Conservation (phyloP, 2,113 vertebrate genomes). For the Tenebrosternarchus preto region DNA sequence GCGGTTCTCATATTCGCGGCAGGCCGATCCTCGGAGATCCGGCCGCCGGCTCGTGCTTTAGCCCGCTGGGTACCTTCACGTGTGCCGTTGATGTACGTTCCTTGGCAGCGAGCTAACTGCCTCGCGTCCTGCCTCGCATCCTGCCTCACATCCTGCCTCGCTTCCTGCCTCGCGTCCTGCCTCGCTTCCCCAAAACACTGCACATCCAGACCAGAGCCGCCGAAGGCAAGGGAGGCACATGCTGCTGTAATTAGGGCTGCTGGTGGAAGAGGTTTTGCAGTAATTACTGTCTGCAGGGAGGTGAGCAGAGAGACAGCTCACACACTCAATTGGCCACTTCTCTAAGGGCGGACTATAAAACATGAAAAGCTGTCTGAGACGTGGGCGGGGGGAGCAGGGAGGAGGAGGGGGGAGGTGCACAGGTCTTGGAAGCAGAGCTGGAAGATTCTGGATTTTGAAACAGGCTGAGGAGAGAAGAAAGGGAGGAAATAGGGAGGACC, state of each 20-base stretch:
- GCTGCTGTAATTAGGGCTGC: slow-evolving; percentile 66
- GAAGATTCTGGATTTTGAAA: neutral
- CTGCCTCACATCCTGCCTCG: neutral
- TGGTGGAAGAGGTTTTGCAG: slow-evolving; percentile 44
- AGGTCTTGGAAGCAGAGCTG: neutral
- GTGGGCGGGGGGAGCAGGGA: neutral
- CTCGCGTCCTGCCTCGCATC: neutral
- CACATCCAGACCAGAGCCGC: slow-evolving; percentile 42
- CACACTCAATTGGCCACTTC: slow-evolving; percentile 18
- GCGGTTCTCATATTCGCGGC: no score
- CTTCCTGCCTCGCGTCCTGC: neutral
- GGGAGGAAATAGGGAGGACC: slow-evolving; percentile 5
- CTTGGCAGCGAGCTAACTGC: slow-evolving; percentile 27
- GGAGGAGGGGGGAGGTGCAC: neutral
- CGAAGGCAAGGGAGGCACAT: slow-evolving; percentile 42
- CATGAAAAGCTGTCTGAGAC: slow-evolving; percentile 27
- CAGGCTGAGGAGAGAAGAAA: neutral
- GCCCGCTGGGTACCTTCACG: neutral
- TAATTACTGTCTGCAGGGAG: slow-evolving; percentile 48
- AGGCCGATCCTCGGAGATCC: neutral
- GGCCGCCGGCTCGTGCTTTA: neutral
- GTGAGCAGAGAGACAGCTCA: slow-evolving; percentile 27
- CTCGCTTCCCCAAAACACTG: neutral
- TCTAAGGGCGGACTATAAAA: neutral
- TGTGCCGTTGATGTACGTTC: slow-evolving; percentile 47